Evolutionary conservation across 2,797 vertebrate species (phyloP), one percentile per base, ranked within the genome.

Genomic region (Etheostoma nigrum): DNA sequence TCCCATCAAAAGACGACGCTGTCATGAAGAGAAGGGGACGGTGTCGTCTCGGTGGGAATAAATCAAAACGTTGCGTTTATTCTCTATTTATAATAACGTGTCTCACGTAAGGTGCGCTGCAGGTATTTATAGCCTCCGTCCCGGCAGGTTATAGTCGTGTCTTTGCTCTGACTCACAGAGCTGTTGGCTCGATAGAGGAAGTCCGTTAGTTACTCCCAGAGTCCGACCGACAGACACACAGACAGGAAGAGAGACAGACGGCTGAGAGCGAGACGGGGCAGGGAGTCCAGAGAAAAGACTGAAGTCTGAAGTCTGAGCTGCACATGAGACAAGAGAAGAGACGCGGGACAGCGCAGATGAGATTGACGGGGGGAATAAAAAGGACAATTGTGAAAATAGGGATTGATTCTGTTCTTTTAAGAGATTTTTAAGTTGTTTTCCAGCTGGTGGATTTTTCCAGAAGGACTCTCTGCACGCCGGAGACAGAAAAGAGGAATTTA

Each of bases 121-220:
- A 6, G 0, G 53, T 88, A 88, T 93, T 91, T 74, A 62, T 90
- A 91, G 76, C 44, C 54, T 42, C 30, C 67, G n/a, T 62, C 25
- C 55, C 67, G 58, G 4, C 25, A 11, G 52, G 14, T 59, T 36
- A 52, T 61, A 47, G 62, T 59, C 51, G 49, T 58, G 77, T 57
- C 53, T 83, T 25, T 25, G 72, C 76, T 47, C 66, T 65, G 79
- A 90, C 79, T 86, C 85, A 61, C 54, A 47, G 79, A 72, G 79
- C 76, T 69, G 61, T 45, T 25, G 72, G 63, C 9, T 49, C 78
- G 86, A 91, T 91, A 76, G 84, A 94, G 93, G 94, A 94, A 93
- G 89, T 94, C 93, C 82, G 81, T 82, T 70, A 74, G 79, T 70
- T 79, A 87, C 87, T 76, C 80, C 82, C 76, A 60, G 30, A 82